Conservation (phyloP, 2,888 invertebrate genomes). For the Pachymerium ferrugineum region DNA sequence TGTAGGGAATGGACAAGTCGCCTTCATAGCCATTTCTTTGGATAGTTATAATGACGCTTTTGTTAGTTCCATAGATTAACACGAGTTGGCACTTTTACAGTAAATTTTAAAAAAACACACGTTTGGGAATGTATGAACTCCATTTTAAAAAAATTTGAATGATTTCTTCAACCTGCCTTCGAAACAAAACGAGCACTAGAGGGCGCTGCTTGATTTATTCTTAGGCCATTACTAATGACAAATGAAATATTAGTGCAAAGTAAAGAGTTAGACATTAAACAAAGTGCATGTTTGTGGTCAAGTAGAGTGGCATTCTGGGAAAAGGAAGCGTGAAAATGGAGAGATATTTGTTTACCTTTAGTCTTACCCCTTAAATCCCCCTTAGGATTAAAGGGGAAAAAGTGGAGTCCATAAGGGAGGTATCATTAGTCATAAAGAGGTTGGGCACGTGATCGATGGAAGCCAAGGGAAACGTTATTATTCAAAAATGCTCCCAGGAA, state of each 20-base stretch:
- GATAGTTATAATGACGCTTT: no score
- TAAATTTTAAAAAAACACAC: no score
- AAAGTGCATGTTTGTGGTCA: conserved; percentile 2
- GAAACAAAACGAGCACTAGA: no score
- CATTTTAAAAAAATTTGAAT: no score
- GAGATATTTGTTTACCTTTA: neutral
- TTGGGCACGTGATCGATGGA: neutral
- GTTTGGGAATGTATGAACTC: no score
- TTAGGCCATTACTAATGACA: neutral
- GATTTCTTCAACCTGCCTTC: no score
- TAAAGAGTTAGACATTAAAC: neutral
- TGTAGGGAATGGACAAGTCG: no score
- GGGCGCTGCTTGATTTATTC: neutral
- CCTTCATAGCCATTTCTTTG: no score
- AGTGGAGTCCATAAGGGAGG: neutral
- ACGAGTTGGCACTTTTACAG: no score
- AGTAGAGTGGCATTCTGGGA: neutral
- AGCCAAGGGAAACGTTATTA: neutral
- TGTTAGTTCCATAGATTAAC: no score
- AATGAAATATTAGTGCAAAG: neutral
- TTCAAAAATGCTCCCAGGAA: neutral
- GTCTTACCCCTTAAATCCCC: neutral
- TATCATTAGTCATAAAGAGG: neutral
- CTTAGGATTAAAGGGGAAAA: neutral
- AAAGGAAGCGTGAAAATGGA: neutral